Evolutionary conservation across 2,797 vertebrate species (phyloP), one percentile per base, ranked within the genome.

Genomic region (Hafferia zeledoni): DNA sequence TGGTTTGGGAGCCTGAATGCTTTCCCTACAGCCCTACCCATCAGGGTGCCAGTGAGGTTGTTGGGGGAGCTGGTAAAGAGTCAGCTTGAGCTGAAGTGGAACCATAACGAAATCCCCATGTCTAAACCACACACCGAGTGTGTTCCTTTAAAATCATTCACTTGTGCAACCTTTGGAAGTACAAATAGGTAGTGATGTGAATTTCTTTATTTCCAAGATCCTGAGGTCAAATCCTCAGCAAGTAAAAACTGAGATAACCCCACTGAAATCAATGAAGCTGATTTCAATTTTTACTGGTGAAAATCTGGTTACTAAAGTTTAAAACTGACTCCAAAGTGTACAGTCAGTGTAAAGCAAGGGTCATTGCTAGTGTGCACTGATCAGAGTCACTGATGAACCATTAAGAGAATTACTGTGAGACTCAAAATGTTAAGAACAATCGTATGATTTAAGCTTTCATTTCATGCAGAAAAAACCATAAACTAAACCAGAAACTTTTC

Each of bases 51-150:
- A 76, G 20, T 0, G 0, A 67, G 41, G 17, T 28, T 82, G 20
- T 77, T 4, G 1, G 24, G 28, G 28, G 44, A 84, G 23, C 55
- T 55, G 61, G 52, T 18, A 65, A 33, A 57, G 5, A 69, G 83
- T 77, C 46, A 47, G 65, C 31, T 44, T 75, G 65, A 74, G 47
- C 2, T 47, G 50, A 78, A 84, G 52, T 30, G 33, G n/a, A 65
- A 78, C 23, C 0, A 1, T 60, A 81, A 90, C 31, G 0, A 5
- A 44, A 90, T 80, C 47, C 47, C 35, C 60, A 41, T 15, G 75
- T n/a, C 35, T 67, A 69, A 55, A 67, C 17, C 0, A 0, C 23
- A 49, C 0, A 0, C 17, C 0, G 1, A 18, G 47, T 13, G 17
- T 1, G 0, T 52, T 86, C 31, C 60, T 64, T 71, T 52, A 41